Percentiles rank a stretch among this genome's conserved stretches.
Conservation (phyloP, 2,797 vertebrate species). For the Diglossa cyanea region DNA sequence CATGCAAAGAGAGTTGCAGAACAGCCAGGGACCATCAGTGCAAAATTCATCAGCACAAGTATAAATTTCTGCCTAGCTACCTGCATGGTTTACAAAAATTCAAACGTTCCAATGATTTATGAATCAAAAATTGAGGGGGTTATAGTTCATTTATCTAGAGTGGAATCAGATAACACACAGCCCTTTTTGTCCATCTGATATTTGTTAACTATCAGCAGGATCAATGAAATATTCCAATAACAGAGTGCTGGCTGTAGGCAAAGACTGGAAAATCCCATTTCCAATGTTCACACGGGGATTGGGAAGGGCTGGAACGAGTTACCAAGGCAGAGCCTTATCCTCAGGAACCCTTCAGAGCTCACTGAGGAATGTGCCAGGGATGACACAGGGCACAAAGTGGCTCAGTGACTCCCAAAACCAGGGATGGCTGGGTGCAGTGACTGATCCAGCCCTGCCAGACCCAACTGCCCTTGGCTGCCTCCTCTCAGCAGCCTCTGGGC, state of each 20-base stretch:
- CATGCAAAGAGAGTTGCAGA: neutral
- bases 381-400: neutral
- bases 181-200: neutral
- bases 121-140: neutral
- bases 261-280: neutral
- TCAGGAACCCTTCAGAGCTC: neutral
- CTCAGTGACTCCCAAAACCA: neutral
- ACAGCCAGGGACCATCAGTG: neutral
- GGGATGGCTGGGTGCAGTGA: accelerated
- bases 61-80: neutral
- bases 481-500: neutral
- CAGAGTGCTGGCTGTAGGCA: neutral
- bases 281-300: neutral
- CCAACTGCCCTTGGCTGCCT: neutral
- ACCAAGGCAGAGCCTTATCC: neutral
- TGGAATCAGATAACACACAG: neutral
- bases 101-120: neutral
- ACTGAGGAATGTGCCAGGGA: neutral
- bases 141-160: neutral
- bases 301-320: neutral
- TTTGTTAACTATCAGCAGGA: neutral
- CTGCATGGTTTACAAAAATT: neutral
- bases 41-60: neutral
- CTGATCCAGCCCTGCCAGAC: neutral
- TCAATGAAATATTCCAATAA: neutral